A percentile compares a stretch with the other conserved stretches of the same genome.
phyloP scores from a whole-genome alignment of 2,113 vertebrate species.

The Gymnocephalus cernua region DNA sequence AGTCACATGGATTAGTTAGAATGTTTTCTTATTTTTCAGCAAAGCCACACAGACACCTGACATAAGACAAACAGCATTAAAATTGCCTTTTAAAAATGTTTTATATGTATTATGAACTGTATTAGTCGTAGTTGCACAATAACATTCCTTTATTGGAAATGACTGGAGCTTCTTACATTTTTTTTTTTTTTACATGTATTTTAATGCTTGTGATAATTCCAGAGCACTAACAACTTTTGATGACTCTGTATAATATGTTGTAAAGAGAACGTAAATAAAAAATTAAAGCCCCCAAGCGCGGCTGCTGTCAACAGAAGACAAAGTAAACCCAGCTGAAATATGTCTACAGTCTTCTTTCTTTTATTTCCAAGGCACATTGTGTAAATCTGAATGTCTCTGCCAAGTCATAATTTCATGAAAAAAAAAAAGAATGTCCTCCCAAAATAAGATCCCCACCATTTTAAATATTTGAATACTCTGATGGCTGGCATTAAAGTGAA shows the following conservation, averaged over 20 bases:
- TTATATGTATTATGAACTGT: conserved; percentile 74
- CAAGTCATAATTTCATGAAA: conserved; percentile 31
- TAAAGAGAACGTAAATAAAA: conserved; percentile 82
- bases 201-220: conserved; percentile 77
- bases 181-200: conserved; percentile 73
- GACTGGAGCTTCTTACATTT: conserved; percentile 72
- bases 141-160: conserved; percentile 75
- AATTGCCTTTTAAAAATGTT: conserved; percentile 64
- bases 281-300: conserved; percentile 66
- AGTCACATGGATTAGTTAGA: conserved; percentile 55
- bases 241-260: conserved; percentile 82
- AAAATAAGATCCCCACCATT: conserved; percentile 29
- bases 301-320: conserved; percentile 73
- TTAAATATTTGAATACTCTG: conserved; percentile 36
- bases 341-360: conserved; percentile 33
- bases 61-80: conserved; percentile 74
- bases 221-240: conserved; percentile 64
- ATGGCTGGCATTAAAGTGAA: conserved; percentile 19
- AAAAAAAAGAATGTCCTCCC: conserved; percentile 28
- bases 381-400: conserved; percentile 13
- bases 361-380: not conserved
- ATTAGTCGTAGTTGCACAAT: conserved; percentile 64
- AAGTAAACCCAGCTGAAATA: conserved; percentile 76
- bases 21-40: conserved; percentile 62
- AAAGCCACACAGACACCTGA: conserved; percentile 78